Conservation (phyloP, 2,797 vertebrate species). For the Euphonia xanthogaster region DNA sequence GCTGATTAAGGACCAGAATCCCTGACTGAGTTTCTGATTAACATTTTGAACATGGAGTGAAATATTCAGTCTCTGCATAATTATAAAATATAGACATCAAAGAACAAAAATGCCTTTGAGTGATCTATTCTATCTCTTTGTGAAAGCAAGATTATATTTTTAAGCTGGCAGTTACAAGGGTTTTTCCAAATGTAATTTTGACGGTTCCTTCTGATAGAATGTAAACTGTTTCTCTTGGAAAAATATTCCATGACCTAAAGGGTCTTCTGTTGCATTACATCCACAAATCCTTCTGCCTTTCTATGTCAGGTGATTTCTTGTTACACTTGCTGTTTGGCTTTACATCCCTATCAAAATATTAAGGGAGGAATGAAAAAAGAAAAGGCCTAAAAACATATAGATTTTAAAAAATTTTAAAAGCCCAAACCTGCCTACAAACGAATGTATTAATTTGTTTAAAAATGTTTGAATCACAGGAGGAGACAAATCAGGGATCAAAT, state of each 20-base stretch:
- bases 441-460: fast-evolving
- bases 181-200: not conserved
- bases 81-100: not conserved
- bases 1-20: conserved; percentile 16
- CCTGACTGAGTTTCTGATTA: conserved; percentile 34
- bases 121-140: not conserved
- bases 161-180: not conserved
- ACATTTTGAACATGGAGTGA: not conserved
- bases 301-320: not conserved
- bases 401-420: not conserved
- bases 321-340: not conserved
- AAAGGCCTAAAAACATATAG: not conserved
- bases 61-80: not conserved
- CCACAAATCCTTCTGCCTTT: not conserved
- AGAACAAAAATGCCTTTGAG: not conserved
- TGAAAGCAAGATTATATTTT: not conserved
- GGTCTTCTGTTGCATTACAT: not conserved
- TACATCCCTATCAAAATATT: not conserved
- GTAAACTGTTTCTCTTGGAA: not conserved
- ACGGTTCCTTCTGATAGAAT: not conserved
- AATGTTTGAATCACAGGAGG: not conserved
- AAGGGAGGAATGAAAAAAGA: not conserved
- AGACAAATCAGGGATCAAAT: not conserved
- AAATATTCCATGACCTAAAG: not conserved
- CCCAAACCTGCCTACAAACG: not conserved